These are phyloP conservation scores for Erythrocercus mccallii DNA, from an alignment of 2,113 vertebrate species.

Conservation along the genomic window DNA sequence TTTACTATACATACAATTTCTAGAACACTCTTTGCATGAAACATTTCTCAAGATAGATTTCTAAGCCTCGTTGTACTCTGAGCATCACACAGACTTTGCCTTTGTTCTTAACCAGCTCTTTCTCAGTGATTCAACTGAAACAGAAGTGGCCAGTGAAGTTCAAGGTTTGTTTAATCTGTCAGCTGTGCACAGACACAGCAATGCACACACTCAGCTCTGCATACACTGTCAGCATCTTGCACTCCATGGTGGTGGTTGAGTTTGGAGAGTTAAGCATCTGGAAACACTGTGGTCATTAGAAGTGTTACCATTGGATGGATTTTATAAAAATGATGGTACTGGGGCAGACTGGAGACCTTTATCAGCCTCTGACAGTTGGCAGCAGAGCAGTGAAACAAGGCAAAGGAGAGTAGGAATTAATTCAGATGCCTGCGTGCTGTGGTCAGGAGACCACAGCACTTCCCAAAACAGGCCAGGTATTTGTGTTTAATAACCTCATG, in stretches of 20 bases:
- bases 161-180: background rate
- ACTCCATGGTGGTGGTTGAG: background rate
- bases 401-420: background rate
- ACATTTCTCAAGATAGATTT: background rate
- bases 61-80: background rate
- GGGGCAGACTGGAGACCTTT: background rate
- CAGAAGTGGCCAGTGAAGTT: background rate
- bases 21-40: background rate
- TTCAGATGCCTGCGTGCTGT: background rate
- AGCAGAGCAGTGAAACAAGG: background rate
- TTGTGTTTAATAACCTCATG: background rate
- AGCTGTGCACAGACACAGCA: background rate
- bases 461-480: background rate
- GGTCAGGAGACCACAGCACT: background rate
- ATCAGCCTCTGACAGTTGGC: background rate
- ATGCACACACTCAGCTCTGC: background rate
- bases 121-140: background rate
- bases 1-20: background rate
- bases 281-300: background rate
- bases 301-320: background rate
- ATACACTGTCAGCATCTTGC: background rate
- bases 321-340: background rate
- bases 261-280: background rate
- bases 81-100: background rate
- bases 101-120: background rate